phyloP scores from a whole-genome alignment of 2,113 vertebrate genomes.

The Caretta caretta region DNA sequence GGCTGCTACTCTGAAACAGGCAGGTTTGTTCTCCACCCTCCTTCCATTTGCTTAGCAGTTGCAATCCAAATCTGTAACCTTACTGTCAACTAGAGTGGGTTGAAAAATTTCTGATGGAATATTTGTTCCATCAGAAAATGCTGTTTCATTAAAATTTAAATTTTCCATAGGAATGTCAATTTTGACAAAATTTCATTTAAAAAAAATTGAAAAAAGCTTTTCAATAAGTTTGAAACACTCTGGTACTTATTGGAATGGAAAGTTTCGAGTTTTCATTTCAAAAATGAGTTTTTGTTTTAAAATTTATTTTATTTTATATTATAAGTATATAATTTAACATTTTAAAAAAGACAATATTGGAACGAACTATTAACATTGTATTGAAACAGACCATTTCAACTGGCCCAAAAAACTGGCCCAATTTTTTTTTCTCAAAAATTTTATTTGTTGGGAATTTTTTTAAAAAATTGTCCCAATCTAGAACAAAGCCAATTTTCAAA shows the following conservation, averaged over 20 bases:
- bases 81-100: background rate
- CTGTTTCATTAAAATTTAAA: background rate
- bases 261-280: background rate
- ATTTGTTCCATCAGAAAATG: background rate
- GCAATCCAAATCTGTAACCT: background rate
- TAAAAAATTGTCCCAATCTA: background rate
- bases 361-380: background rate
- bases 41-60: background rate
- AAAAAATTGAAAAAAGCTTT: background rate
- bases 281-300: background rate
- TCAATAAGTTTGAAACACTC: background rate
- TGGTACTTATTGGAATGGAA: accelerated
- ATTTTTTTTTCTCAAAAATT: background rate
- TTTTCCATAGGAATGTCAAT: background rate
- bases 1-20: background rate
- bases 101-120: accelerated
- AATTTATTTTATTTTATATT: too few species aligned
- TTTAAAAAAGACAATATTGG: too few species aligned
- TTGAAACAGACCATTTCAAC: background rate
- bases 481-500: accelerated
- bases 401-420: background rate
- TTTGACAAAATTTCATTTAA: background rate
- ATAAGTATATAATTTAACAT: too few species aligned
- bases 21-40: background rate
- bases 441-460: background rate